Base-by-base conservation (phyloP, 1,140 invertebrate genomes). In the Lordiphosa mommai region DNA sequence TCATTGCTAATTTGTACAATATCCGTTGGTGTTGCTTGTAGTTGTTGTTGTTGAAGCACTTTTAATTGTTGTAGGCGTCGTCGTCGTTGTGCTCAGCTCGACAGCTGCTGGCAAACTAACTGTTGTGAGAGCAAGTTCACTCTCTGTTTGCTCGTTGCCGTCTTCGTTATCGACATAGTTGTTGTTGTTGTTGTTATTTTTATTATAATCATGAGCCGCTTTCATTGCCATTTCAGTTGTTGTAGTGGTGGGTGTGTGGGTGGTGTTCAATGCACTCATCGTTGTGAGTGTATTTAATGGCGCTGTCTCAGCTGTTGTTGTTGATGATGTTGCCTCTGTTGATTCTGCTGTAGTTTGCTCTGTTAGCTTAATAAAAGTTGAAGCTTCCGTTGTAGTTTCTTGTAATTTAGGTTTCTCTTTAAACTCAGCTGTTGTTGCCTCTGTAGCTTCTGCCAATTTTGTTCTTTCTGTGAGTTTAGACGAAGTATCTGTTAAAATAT, bases 1-100 rank as follows among this genome's bases (percentile, higher is more conserved):
- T 86, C 82, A 71, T 86, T 86, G 69, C 82, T 86, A 60, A 86
- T 86, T 86, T 86, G 82, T 46, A 53, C 51, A 44, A 60, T 71
- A 76, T 85, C 73, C 80, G 80, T 73, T 61, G 52, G 50, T 17
- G 63, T 85, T 59, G 44, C 32, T 41, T 50, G 53, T 69, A 50
- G 55, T 57, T 33, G 58, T 59, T 53, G 43, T 48, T 46, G 36
- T 48, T 20, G 47, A 33, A 33, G 41, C 36, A 13, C 34, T 33
- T 44, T 50, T 38, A 52, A 56, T 61, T 44, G 67, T 51, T 34
- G 53, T 9, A 46, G 59, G 37, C 37, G 40, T 9, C 38, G 56
- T 46, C 36, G 37, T n/a, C 44, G 50, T 55, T 30, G 64, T 16
- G 74, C 56, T 72, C 71, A 36, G 50, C 52, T 86, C 74, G 74